A percentile compares a stretch with the other conserved stretches of the same genome.
These are phyloP conservation scores for Neosalanx taihuensis DNA, from an alignment of 2,797 vertebrate species.

Conservation along the genomic window DNA sequence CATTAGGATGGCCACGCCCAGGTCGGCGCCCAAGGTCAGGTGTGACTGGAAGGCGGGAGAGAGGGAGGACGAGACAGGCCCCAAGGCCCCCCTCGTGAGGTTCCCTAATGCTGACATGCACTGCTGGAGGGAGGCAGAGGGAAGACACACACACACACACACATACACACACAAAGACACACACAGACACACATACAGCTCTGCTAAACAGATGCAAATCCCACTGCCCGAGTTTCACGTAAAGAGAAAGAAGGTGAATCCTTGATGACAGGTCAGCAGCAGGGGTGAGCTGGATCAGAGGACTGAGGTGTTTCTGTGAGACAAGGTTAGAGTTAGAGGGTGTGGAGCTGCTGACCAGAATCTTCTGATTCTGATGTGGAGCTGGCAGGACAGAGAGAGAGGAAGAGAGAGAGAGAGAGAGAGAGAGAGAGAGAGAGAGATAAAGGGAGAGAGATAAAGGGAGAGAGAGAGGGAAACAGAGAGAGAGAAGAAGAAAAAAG, in stretches of 20 bases:
- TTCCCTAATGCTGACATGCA: conserved; percentile 34
- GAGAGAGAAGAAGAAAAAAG: neutral
- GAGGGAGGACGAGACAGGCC: conserved; percentile 36
- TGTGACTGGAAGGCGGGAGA: conserved; percentile 49
- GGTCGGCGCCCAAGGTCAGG: conserved; percentile 47
- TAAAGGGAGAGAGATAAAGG: neutral
- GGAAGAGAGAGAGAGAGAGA: neutral
- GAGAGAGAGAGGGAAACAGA: neutral
- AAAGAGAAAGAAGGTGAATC: too few species aligned
- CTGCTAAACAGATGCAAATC: too few species aligned
- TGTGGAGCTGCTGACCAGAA: too few species aligned
- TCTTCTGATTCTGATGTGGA: too few species aligned
- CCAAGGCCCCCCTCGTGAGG: conserved; percentile 30
- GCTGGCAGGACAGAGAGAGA: neutral
- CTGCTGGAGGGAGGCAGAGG: neutral
- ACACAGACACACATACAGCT: too few species aligned
- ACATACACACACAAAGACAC: too few species aligned
- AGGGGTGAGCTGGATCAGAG: too few species aligned
- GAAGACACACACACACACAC: neutral
- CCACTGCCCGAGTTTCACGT: too few species aligned
- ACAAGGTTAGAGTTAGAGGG: too few species aligned
- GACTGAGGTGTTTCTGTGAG: too few species aligned
- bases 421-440: neutral
- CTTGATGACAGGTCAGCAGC: too few species aligned
- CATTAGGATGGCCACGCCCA: conserved; percentile 48